These are phyloP conservation scores for Bergia puertoricense DNA, from an alignment of 92 coral and sea anemone species.

Conservation along the genomic window DNA sequence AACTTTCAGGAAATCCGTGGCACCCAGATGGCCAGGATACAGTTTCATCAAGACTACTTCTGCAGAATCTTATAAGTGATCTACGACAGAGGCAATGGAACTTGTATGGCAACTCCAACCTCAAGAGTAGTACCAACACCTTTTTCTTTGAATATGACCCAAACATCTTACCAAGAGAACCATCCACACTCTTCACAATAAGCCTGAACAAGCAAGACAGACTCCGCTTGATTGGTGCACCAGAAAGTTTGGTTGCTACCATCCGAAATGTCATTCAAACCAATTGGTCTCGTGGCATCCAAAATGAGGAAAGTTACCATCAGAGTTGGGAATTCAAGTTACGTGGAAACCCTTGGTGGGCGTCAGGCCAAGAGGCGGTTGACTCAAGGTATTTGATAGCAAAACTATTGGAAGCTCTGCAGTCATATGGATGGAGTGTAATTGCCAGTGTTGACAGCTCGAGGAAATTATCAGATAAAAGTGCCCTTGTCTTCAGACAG, in stretches of 20 bases:
- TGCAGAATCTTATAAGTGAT: constrained; percentile 51
- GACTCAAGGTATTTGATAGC: constrained; percentile 53
- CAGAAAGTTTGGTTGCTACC: constrained; percentile 45
- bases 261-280: constrained; percentile 53
- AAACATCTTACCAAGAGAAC: constrained; percentile 31
- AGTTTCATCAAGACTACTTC: constrained; percentile 44
- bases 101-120: constrained; percentile 51
- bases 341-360: constrained; percentile 63
- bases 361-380: constrained; percentile 50
- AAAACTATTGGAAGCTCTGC: constrained; percentile 49
- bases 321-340: constrained; percentile 65
- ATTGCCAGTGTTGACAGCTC: constrained; percentile 50
- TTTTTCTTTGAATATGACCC: constrained; percentile 58
- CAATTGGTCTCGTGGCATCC: constrained; percentile 58
- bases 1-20: constrained; percentile 59
- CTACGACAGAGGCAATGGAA: constrained; percentile 53
- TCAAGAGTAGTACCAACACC: constrained; percentile 49
- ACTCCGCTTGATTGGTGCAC: constrained; percentile 52
- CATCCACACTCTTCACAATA: constrained; percentile 41
- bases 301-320: constrained; percentile 45
- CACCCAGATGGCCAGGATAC: constrained; percentile 53
- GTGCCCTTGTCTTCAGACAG: constrained; percentile 47
- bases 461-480: constrained; percentile 44
- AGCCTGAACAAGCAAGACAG: constrained; percentile 58
- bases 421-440: constrained; percentile 56